Percentiles rank a stretch among this genome's conserved stretches.
phyloP scores from a whole-genome alignment of 1,140 invertebrate species.

The Drosophila sp. region DNA sequence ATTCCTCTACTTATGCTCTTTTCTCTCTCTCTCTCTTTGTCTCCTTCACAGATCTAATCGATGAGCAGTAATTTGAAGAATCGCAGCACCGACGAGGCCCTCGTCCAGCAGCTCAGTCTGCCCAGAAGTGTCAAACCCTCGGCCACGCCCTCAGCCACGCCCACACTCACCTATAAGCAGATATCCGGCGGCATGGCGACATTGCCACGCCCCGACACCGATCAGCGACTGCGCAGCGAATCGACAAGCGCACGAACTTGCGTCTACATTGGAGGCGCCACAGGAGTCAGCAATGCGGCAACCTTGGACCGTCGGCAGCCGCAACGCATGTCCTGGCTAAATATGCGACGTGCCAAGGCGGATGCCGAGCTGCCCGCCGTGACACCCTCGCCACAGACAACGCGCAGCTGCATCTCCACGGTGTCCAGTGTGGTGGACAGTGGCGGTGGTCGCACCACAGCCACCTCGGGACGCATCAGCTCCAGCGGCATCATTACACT shows the following conservation, averaged over 20 bases:
- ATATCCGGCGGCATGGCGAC: constrained; percentile 72
- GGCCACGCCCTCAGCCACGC: constrained; percentile 52
- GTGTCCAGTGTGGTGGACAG: constrained; percentile 76
- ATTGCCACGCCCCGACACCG: constrained; percentile 58
- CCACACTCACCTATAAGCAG: constrained; percentile 59
- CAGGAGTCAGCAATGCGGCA: constrained; percentile 39
- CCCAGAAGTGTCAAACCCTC: constrained; percentile 44
- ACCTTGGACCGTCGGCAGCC: constrained; percentile 75
- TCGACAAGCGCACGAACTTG: constrained; percentile 66
- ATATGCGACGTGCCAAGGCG: constrained; percentile 74
- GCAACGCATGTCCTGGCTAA: constrained; percentile 79
- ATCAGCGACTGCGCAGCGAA: constrained; percentile 67
- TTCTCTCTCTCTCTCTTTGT: constrained; percentile 21
- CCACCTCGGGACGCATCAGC: constrained; percentile 78
- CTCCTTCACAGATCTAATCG: constrained; percentile 62
- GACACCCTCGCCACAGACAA: constrained; percentile 80
- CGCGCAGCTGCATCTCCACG: constrained; percentile 80
- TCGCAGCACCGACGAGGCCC: constrained; percentile 70
- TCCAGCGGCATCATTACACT: constrained; percentile 79
- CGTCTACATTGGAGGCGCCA: constrained; percentile 71
- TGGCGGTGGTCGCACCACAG: constrained; percentile 77
- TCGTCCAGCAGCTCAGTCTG: constrained; percentile 71
- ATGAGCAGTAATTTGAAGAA: constrained; percentile 67
- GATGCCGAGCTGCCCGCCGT: constrained; percentile 58
- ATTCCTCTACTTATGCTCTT: constrained; percentile 14